Evolutionary conservation across 1,140 invertebrate species (phyloP).

Genomic region (Probaryconus sp.): DNA sequence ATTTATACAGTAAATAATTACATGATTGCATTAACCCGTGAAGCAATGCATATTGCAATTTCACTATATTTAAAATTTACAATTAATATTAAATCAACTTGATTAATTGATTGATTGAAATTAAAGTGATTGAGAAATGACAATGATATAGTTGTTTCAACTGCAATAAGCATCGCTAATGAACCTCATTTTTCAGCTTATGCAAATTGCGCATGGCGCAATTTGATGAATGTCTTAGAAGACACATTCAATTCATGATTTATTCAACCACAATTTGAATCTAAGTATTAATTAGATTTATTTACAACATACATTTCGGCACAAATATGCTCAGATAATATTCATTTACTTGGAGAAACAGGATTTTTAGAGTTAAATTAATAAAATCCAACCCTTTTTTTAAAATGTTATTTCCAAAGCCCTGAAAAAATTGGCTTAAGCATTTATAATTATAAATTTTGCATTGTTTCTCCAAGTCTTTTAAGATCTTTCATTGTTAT

Average conservation of each 20-base stretch:
- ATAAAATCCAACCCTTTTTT: too few relatives aligned
- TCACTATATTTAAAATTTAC: neutral
- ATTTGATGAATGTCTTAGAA: conserved; percentile 38
- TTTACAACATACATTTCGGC: conserved; percentile 50
- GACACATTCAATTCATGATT: too few relatives aligned
- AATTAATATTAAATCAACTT: neutral
- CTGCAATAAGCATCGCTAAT: conserved; percentile 31
- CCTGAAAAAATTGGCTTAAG: too few relatives aligned
- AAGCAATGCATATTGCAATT: conserved; percentile 35
- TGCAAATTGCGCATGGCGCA: conserved; percentile 59
- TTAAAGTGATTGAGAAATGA: conserved; percentile 14
- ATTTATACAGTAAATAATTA: conserved; percentile 60
- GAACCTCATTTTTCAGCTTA: conserved; percentile 41
- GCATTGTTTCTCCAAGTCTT: too few relatives aligned
- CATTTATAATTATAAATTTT: too few relatives aligned
- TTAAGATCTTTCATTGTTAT: too few relatives aligned
- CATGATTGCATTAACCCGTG: conserved; percentile 56
- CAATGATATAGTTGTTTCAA: conserved; percentile 12
- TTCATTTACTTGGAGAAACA: too few relatives aligned
- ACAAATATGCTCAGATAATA: conserved; percentile 3
- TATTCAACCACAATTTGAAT: too few relatives aligned
- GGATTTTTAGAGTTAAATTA: too few relatives aligned
- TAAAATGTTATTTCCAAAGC: too few relatives aligned
- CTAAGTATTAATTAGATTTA: conserved; percentile 57
- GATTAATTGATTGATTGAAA: conserved; percentile 1